Percentiles rank a stretch among this genome's conserved stretches.
Conservation (phyloP, 1,140 invertebrate species). For the Scaptomyza montana region DNA sequence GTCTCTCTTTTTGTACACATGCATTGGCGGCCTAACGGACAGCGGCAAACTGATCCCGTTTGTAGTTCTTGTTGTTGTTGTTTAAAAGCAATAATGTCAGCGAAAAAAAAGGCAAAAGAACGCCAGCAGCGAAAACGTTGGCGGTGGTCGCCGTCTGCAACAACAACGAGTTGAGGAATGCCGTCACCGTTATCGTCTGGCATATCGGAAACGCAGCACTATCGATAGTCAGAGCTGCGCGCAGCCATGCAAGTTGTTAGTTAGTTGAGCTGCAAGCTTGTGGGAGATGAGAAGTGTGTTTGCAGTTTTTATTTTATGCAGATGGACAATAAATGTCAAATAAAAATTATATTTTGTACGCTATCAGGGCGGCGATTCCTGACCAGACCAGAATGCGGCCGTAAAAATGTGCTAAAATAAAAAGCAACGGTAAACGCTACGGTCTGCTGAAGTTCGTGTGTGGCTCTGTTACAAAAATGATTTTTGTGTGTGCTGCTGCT, state of each 20-base stretch:
- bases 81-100: conserved; percentile 48
- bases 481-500: conserved; percentile 37
- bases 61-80: conserved; percentile 37
- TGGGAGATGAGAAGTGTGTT: conserved; percentile 5
- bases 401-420: conserved; percentile 77
- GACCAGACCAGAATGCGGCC: conserved; percentile 32
- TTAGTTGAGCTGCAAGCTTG: conserved; percentile 1
- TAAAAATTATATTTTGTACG: conserved; percentile 69
- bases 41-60: conserved; percentile 61
- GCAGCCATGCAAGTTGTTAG: not conserved
- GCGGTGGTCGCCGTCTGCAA: conserved; percentile 38
- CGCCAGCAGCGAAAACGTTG: conserved; percentile 46
- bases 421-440: conserved; percentile 77
- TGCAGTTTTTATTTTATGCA: conserved; percentile 37
- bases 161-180: conserved; percentile 40
- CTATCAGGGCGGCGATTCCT: conserved; percentile 44
- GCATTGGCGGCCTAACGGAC: conserved; percentile 35
- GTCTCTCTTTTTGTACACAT: conserved; percentile 7
- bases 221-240: conserved; percentile 23
- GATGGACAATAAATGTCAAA: conserved; percentile 72
- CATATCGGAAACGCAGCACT: conserved; percentile 29
- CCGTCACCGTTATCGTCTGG: conserved; percentile 32
- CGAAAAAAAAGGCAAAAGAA: conserved; percentile 44
- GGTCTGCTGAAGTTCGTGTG: conserved; percentile 77
- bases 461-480: conserved; percentile 53